A percentile compares a stretch with the other conserved stretches of the same genome.
Evolutionary conservation across 2,888 invertebrate species (phyloP).

Genomic region (Subacronicta megacephala): DNA sequence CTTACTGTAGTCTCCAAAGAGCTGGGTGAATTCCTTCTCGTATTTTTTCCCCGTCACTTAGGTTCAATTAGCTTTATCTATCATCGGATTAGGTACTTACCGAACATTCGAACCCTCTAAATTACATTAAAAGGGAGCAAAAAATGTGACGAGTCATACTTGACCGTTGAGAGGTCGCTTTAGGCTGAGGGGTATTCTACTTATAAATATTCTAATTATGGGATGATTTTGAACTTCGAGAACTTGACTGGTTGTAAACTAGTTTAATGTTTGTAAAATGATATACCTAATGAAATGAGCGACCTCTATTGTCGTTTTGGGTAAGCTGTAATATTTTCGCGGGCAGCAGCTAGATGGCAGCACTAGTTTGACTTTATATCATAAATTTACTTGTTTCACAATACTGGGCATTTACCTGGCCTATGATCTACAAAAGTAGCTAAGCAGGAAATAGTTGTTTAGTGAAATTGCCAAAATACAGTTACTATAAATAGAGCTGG

Average conservation of each 20-base stretch:
- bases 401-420: too few relatives aligned
- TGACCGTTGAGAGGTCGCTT: slow-evolving; percentile 16
- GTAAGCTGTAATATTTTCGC: not conserved
- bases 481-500: too few relatives aligned
- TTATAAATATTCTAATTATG: slow-evolving; percentile 44
- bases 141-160: slow-evolving; percentile 63
- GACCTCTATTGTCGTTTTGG: slow-evolving; percentile 35
- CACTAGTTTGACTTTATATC: too few relatives aligned
- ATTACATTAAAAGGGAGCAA: slow-evolving; percentile 63
- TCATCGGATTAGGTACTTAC: slow-evolving; percentile 61
- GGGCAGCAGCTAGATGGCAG: slow-evolving; percentile 33
- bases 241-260: slow-evolving; percentile 19
- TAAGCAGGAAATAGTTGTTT: too few relatives aligned
- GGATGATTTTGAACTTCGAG: slow-evolving; percentile 19
- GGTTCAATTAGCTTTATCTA: slow-evolving; percentile 70
- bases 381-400: too few relatives aligned
- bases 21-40: slow-evolving; percentile 13
- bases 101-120: slow-evolving; percentile 61
- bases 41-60: slow-evolving; percentile 54
- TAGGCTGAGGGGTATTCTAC: slow-evolving; percentile 25
- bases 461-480: too few relatives aligned
- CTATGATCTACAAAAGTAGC: too few relatives aligned
- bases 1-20: slow-evolving; percentile 17
- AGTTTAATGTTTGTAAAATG: not conserved
- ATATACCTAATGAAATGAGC: slow-evolving; percentile 5